Evolutionary conservation across 2,113 vertebrate species (phyloP).

Genomic region (Myotis yumanensis): DNA sequence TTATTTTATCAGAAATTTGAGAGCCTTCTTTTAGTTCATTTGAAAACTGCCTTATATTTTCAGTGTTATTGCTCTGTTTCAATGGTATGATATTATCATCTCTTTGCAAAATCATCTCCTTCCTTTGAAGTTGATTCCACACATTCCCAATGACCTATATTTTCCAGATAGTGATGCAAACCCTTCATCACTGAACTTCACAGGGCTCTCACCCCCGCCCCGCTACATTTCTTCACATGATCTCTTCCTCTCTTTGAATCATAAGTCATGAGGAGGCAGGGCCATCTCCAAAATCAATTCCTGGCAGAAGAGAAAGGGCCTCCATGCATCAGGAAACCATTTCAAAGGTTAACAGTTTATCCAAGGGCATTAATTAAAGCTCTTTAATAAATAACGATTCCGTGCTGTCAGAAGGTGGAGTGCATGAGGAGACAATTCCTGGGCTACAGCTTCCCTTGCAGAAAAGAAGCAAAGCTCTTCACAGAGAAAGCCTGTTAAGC

Average conservation of each 20-base stretch:
- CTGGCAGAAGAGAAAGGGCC: slow-evolving; percentile 61
- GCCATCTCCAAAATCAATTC: slow-evolving; percentile 69
- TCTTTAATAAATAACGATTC: slow-evolving; percentile 72
- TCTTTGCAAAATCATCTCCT: background rate
- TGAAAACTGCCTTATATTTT: background rate
- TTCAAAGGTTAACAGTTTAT: slow-evolving; percentile 73
- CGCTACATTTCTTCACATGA: background rate
- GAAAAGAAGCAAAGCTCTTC: slow-evolving; percentile 40
- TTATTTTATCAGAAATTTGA: slow-evolving; percentile 12
- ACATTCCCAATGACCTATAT: background rate
- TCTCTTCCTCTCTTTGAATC: slow-evolving; percentile 33
- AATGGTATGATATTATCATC: background rate
- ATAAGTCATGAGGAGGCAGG: slow-evolving; percentile 58
- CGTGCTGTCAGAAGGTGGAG: slow-evolving; percentile 58
- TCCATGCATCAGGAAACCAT: slow-evolving; percentile 61
- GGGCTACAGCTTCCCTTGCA: slow-evolving; percentile 26
- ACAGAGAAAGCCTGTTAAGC: slow-evolving; percentile 57
- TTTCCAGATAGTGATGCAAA: background rate
- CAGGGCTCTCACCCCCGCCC: background rate
- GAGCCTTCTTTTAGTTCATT: background rate
- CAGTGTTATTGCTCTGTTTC: background rate
- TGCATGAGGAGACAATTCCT: slow-evolving; percentile 47
- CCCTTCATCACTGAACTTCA: background rate
- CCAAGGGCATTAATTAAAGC: slow-evolving; percentile 73
- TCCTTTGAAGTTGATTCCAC: background rate